Percentiles rank a stretch among this genome's conserved stretches.
Conservation (phyloP, 2,113 vertebrate species). For the Serinus canaria region DNA sequence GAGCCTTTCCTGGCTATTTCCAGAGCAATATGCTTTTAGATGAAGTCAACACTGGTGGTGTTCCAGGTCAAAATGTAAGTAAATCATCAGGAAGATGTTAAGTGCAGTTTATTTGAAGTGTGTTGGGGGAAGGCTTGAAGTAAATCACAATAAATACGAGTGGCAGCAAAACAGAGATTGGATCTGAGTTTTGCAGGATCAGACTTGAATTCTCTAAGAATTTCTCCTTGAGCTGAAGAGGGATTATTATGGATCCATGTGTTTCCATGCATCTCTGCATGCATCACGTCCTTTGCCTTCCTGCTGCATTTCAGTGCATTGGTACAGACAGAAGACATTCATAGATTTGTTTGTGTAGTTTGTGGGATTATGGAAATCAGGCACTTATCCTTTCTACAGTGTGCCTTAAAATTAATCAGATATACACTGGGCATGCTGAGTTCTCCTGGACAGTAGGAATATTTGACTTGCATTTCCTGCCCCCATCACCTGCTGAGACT, state of each 20-base stretch:
- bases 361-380: background rate
- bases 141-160: background rate
- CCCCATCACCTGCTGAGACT: background rate
- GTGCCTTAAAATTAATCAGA: background rate
- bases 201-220: background rate
- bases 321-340: background rate
- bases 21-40: background rate
- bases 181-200: background rate
- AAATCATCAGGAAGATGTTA: background rate
- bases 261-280: background rate
- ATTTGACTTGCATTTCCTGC: background rate
- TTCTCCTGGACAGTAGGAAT: background rate
- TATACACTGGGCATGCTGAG: fast-evolving
- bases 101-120: background rate
- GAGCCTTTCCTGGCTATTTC: background rate
- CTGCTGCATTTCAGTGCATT: fast-evolving
- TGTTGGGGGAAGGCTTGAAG: background rate
- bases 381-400: background rate
- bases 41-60: background rate
- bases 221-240: background rate
- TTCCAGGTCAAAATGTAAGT: background rate
- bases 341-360: background rate
- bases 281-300: background rate
- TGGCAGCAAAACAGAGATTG: background rate
- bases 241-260: background rate